Percentiles rank a stretch among this genome's conserved stretches.
Conservation (phyloP, 2,797 vertebrate species). For the Melanotaenia boesemani region DNA sequence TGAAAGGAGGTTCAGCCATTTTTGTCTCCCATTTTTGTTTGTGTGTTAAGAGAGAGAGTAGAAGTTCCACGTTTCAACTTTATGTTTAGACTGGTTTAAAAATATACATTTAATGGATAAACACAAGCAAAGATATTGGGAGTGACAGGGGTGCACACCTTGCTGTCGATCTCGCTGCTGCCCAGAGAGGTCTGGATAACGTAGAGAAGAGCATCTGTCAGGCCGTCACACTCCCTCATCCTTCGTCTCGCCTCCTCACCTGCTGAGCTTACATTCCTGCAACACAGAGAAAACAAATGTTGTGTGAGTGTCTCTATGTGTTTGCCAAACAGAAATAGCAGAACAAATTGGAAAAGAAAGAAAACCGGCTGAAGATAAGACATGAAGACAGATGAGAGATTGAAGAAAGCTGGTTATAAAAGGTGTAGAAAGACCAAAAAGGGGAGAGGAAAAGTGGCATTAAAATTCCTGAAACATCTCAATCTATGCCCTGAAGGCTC, state of each 20-base stretch:
- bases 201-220: slow-evolving; percentile 96
- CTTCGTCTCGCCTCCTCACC: slow-evolving; percentile 98
- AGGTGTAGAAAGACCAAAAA: slow-evolving; percentile 7
- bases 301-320: background rate
- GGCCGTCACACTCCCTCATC: slow-evolving; percentile 98
- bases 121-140: slow-evolving; percentile 17
- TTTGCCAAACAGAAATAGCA: slow-evolving; percentile 37
- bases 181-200: slow-evolving; percentile 98
- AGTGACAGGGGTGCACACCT: slow-evolving; percentile 73
- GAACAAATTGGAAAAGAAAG: slow-evolving; percentile 34
- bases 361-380: slow-evolving; percentile 45
- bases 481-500: slow-evolving; percentile 64
- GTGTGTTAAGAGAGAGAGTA: background rate
- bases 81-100: slow-evolving; percentile 17
- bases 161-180: slow-evolving; percentile 99
- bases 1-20: background rate
- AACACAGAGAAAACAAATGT: slow-evolving; percentile 47
- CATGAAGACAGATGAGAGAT: slow-evolving; percentile 29
- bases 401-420: slow-evolving; percentile 28
- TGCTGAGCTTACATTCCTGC: slow-evolving; percentile 98
- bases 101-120: slow-evolving; percentile 17
- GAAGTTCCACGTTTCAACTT: background rate
- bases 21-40: slow-evolving; percentile 6
- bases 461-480: slow-evolving; percentile 74
- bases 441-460: slow-evolving; percentile 34